Conservation (phyloP, 1,140 invertebrate species). For the Helicoverpa zea region DNA sequence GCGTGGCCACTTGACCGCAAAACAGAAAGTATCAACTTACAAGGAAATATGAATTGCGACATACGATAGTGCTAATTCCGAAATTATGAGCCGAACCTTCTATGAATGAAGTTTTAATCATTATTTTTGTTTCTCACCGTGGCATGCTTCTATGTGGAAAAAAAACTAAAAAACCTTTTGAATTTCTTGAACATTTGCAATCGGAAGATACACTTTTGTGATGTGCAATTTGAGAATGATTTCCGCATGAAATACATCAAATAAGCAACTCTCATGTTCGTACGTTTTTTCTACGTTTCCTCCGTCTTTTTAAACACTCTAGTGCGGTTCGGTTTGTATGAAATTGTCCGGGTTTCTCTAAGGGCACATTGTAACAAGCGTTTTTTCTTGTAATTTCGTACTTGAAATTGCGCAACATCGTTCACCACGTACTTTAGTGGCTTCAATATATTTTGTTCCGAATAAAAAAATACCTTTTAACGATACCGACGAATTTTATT, state of each 20-base stretch:
- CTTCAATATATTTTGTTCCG: conserved; percentile 47
- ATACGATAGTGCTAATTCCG: conserved; percentile 64
- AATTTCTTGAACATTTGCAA: conserved; percentile 55
- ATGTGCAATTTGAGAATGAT: conserved; percentile 84
- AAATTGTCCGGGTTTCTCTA: conserved; percentile 50
- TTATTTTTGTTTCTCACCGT: conserved; percentile 34
- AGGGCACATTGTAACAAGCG: conserved; percentile 35
- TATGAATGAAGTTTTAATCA: conserved; percentile 54
- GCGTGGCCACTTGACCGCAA: conserved; percentile 76
- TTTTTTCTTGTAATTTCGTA: conserved; percentile 52
- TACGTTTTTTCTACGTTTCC: conserved; percentile 73
- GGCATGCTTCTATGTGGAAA: conserved; percentile 8
- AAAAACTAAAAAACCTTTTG: conserved; percentile 30
- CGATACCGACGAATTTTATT: conserved; percentile 47
- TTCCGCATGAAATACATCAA: conserved; percentile 81
- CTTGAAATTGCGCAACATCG: conserved; percentile 49
- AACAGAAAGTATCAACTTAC: conserved; percentile 71
- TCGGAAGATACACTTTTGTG: conserved; percentile 71
- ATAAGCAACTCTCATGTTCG: conserved; percentile 74
- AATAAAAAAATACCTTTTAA: conserved; percentile 50
- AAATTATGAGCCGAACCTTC: background rate
- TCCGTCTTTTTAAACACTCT: conserved; percentile 63
- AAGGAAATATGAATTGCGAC: conserved; percentile 71
- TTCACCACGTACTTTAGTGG: conserved; percentile 60
- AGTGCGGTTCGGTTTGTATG: conserved; percentile 69